Evolutionary conservation across 1,140 invertebrate genomes (phyloP), one percentile per base, ranked within the genome.

Genomic region (Hestina assimilis): DNA sequence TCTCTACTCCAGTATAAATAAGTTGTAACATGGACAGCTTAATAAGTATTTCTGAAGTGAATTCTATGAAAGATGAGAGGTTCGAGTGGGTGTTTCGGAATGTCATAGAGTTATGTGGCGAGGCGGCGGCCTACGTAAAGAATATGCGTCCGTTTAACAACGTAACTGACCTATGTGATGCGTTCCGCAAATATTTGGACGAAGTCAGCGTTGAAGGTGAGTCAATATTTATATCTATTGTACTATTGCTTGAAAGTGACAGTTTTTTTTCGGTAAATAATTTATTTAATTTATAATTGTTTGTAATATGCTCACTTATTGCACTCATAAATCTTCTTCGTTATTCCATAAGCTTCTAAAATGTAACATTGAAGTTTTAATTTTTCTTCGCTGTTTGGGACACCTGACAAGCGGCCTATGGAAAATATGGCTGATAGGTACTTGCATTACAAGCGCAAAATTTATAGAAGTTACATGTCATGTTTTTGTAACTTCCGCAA

Each of bases 11-110:
- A 15, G 12, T n/a, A 46, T 15, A 4, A 23, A 5, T 40, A 11
- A 21, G 1, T 15, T 15, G 6, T 42, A 33, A 19, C 14, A 59
- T 31, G 35, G 17, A 20, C 14, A 20, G 7, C 9, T 11, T 45
- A 35, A 55, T 78, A 57, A 73, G 48, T 35, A 71, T 87, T 43
- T 70, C 67, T 20, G 72, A 92, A 77, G 89, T 93, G 0, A 93
- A 93, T 72, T 73, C 68, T 54, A 72, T 93, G 47, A 72, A 74
- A 26, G 82, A 75, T 53, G 89, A 92, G 51, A 77, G 91, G 41
- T 93, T 93, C 76, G 90, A 91, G 29, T 75, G 76, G 61, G 77
- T 91, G 45, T 93, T 94, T 75, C 89, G 85, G 19, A 93, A 93
- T 83, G 89, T 93, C 1, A 90, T 93, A 55, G 92, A 93, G 73